Evolutionary conservation across 1,140 invertebrate species (phyloP), one percentile per base, ranked within the genome.

Genomic region (Zelostemma sp.): DNA sequence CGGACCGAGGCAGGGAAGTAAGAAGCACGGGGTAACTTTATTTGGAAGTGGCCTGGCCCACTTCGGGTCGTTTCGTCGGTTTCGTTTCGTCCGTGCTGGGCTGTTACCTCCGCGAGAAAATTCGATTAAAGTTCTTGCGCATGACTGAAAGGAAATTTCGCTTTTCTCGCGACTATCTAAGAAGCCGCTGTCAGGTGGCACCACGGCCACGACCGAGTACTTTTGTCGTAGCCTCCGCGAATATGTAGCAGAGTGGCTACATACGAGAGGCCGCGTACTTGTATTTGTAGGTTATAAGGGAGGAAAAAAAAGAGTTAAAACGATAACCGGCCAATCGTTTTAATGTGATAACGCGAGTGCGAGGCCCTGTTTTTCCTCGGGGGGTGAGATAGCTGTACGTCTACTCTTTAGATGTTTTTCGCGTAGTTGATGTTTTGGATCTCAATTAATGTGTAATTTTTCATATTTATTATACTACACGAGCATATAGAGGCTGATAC

Each of bases 51-150:
- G n/a, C n/a, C n/a, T n/a, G n/a, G n/a, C n/a, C n/a, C n/a, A n/a
- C n/a, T n/a, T n/a, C n/a, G n/a, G n/a, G n/a, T n/a, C n/a, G n/a
- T n/a, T n/a, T n/a, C n/a, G n/a, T n/a, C n/a, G n/a, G n/a, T n/a
- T n/a, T n/a, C n/a, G n/a, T n/a, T n/a, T n/a, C n/a, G n/a, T n/a
- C n/a, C n/a, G n/a, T n/a, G n/a, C n/a, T n/a, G n/a, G n/a, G n/a
- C n/a, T n/a, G n/a, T n/a, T n/a, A n/a, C n/a, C n/a, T n/a, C n/a
- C n/a, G 68, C 68, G 63, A 68, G 70, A 70, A 81, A 83, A 84
- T 84, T 84, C 82, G 80, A 84, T 84, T 84, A 83, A 84, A 81
- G 70, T 84, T 76, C 61, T 77, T 72, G 82, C 80, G 82, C 82
- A 82, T 83, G 82, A 69, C 76, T 68, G 71, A 53, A 72, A 81